Evolutionary conservation across 2,888 invertebrate species (phyloP).

Genomic region (Thecophora atra): DNA sequence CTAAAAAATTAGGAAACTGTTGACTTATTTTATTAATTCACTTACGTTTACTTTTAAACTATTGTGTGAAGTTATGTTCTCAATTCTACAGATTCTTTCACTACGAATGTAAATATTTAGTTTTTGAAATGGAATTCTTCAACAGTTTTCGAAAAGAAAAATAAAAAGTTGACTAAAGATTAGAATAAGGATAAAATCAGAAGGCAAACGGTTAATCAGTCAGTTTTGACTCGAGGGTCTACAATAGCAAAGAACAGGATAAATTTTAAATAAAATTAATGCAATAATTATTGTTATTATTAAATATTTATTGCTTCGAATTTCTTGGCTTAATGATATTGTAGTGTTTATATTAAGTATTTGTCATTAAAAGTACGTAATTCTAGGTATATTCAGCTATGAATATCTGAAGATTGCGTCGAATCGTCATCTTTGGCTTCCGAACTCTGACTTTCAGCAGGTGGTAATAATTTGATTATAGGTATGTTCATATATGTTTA

Average conservation of each 20-base stretch:
- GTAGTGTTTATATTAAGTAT: constrained; percentile 16
- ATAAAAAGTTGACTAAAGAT: too few relatives aligned
- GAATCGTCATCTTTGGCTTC: constrained; percentile 44
- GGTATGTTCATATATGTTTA: background rate
- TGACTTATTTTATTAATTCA: constrained; percentile 18
- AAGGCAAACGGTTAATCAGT: too few relatives aligned
- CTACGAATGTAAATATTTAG: too few relatives aligned
- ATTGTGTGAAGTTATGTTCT: too few relatives aligned
- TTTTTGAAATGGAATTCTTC: too few relatives aligned
- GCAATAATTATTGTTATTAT: constrained; percentile 11
- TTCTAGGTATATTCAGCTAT: background rate
- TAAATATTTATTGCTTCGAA: constrained; percentile 33
- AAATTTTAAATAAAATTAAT: constrained; percentile 21
- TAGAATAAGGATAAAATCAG: too few relatives aligned
- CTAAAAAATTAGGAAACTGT: constrained; percentile 4
- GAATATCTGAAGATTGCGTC: constrained; percentile 31
- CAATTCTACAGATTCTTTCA: too few relatives aligned
- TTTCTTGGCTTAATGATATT: constrained; percentile 8
- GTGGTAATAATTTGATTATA: constrained; percentile 15
- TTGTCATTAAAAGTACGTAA: background rate
- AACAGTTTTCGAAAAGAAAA: too few relatives aligned
- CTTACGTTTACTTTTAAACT: too few relatives aligned
- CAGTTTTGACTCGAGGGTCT: too few relatives aligned
- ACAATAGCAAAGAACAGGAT: too few relatives aligned
- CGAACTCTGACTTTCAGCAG: background rate